Base-by-base conservation (phyloP, 2,113 vertebrate genomes). In the Dipodomys stephensi region DNA sequence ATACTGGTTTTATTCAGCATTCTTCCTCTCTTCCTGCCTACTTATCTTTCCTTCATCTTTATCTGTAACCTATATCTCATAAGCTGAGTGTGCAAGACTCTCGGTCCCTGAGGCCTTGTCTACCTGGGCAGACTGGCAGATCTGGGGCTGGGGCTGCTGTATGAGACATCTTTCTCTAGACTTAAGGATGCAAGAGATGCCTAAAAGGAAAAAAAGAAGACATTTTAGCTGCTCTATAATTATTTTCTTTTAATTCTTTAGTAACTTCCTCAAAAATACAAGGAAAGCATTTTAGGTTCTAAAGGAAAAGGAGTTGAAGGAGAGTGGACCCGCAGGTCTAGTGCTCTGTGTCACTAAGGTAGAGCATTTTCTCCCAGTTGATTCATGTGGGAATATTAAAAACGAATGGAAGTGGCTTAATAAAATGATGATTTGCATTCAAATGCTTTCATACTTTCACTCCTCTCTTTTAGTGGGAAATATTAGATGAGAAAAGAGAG, bases 1-100 rank as follows among this genome's bases (percentile, higher is more conserved):
- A n/a, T 9, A 32, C 74, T 44, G 23, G 3, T 74, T 28, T 28
- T 9, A 32, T 68, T 60, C 60, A 80, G 27, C 23, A 25, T 32
- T 39, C 39, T 44, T 57, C 49, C 23, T 85, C 62, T 67, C 44
- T 80, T 90, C 79, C 53, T 82, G 49, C 6, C 4, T 20, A 23
- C 62, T 81, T 71, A 44, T 53, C 65, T 92, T 46, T 73, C 32
- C 74, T 83, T 72, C 64, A 67, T 90, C 23, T 90, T 83, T 88
- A 74, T 92, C 91, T 85, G 27, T 90, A 83, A 78, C 81, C 83
- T 93, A n/a, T 64, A 84, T 94, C 81, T 94, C 87, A 67, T 73
- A 84, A 83, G 39, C 79, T 30, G 87, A 90, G 46, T 12, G 5
- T 68, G 78, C 39, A 62, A 78, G 71, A 90, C 53, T 78, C 4